phyloP scores from a whole-genome alignment of 2,113 vertebrate genomes.

The Silurus meridionalis region DNA sequence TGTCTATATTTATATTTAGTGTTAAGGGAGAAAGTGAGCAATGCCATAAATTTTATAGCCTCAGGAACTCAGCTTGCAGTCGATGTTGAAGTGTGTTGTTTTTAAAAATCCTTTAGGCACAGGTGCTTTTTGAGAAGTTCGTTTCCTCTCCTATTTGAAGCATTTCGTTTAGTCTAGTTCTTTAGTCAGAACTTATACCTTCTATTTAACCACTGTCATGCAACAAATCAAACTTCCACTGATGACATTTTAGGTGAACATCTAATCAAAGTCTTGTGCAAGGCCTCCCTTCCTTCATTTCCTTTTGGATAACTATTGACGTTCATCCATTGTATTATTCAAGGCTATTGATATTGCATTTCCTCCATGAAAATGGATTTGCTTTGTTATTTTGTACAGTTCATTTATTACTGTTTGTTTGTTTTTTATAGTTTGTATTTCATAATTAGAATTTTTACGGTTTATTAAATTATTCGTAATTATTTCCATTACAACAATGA shows the following conservation, averaged over 20 bases:
- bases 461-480: too few relatives aligned
- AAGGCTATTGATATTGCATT: slow-evolving; percentile 18
- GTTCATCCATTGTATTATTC: slow-evolving; percentile 58
- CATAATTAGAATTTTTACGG: not conserved
- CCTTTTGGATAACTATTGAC: slow-evolving; percentile 48
- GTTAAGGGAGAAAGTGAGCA: slow-evolving; percentile 55
- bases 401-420: not conserved
- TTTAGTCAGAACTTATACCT: slow-evolving; percentile 42
- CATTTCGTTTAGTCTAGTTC: slow-evolving; percentile 42
- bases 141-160: slow-evolving; percentile 25
- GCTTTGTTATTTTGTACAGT: not conserved
- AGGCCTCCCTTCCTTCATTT: slow-evolving; percentile 34
- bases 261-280: slow-evolving; percentile 11
- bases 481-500: not conserved
- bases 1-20: slow-evolving; percentile 73
- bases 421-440: not conserved
- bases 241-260: slow-evolving; percentile 3
- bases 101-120: slow-evolving; percentile 12
- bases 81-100: slow-evolving; percentile 41
- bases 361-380: not conserved
- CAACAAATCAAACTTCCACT: not conserved
- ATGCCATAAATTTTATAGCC: slow-evolving; percentile 54
- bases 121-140: slow-evolving; percentile 41
- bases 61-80: slow-evolving; percentile 56
- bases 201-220: slow-evolving; percentile 31